Base-by-base conservation (phyloP, 2,888 invertebrate genomes). In the Eupithecia tripunctaria region DNA sequence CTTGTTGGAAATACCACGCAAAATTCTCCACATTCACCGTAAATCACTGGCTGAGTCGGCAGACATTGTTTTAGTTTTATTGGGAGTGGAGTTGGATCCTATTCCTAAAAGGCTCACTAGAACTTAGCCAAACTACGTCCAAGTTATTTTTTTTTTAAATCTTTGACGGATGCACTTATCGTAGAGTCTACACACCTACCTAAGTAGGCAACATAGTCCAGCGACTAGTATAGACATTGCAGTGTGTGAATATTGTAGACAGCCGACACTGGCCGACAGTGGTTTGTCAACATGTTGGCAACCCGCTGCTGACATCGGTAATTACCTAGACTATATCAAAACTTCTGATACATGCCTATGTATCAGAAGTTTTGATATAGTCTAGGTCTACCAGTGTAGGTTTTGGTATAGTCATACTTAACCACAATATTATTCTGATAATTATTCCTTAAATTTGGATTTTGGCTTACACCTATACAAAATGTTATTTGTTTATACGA, bases 21-120 rank as follows among this genome's bases (percentile, higher is more conserved):
- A 47, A 27, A 68, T 68, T 68, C 60, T 63, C 14, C 47, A 25
- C 66, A 67, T 75, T 65, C 59, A 60, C 15, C 60, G 10, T 60
- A 29, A 29, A 29, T 60, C 29, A 60, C 29, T 51, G 56, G 56
- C 25, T 25, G 56, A 29, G 29, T 29, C 60, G 12, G 27, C 29
- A 60, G 60, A 60, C 27, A 60, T 27, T 29, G 29, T 60, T 60
- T 60, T 60, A 51, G 63, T 70, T 73, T 73, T 67, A 59, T 68
- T 68, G 32, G 36, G 51, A 51, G 62, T 60, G 32, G 21, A 60
- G 1, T 21, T 63, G 15, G 36, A 38, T 36, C 36, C 14, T 56
- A 27, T 56, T 68, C 15, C 7, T 18, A 67, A 36, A 47, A 67
- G 56, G 18, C 18, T 10, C 29, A 14, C 56, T 25, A 51, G 51